Evolutionary conservation across 2,113 vertebrate species (phyloP).

Genomic region (Lepisosteus osseus): DNA sequence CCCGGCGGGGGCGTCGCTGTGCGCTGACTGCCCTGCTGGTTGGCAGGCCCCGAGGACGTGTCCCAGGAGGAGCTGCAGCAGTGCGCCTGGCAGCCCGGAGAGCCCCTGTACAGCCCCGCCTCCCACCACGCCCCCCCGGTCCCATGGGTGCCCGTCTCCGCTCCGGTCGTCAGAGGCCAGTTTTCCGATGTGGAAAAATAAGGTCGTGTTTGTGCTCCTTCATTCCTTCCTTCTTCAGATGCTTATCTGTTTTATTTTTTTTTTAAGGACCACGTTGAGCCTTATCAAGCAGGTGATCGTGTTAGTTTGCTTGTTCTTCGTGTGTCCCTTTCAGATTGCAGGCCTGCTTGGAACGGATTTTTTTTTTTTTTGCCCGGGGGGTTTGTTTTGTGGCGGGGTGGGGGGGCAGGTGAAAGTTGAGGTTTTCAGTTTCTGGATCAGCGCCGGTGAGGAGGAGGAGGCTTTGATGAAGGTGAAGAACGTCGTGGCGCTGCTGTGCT

Average conservation of each 20-base stretch:
- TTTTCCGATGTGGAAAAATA: constrained; percentile 55
- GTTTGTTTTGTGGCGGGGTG: too few relatives aligned
- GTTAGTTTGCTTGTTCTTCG: too few relatives aligned
- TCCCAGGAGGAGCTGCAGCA: constrained; percentile 19
- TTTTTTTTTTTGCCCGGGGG: too few relatives aligned
- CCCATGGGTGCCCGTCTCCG: constrained; percentile 22
- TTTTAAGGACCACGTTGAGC: neutral
- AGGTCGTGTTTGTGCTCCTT: neutral
- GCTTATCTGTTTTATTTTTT: neutral
- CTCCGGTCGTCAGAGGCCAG: constrained; percentile 41
- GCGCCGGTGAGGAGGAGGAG: too few relatives aligned
- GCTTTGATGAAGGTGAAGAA: too few relatives aligned
- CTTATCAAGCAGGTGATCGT: too few relatives aligned
- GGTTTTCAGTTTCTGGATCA: too few relatives aligned
- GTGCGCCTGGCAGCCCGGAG: constrained; percentile 17
- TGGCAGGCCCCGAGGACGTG: constrained; percentile 54
- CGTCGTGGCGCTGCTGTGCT: too few relatives aligned
- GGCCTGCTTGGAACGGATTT: too few relatives aligned
- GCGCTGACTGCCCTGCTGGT: neutral
- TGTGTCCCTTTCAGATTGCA: too few relatives aligned
- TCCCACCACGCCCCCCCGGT: constrained; percentile 45
- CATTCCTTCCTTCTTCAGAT: too few relatives aligned
- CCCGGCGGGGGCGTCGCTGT: neutral
- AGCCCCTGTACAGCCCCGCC: constrained; percentile 43
- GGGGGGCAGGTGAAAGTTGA: too few relatives aligned